Evolutionary conservation across 2,888 invertebrate species (phyloP).

Genomic region (Hypercompe scribonia): DNA sequence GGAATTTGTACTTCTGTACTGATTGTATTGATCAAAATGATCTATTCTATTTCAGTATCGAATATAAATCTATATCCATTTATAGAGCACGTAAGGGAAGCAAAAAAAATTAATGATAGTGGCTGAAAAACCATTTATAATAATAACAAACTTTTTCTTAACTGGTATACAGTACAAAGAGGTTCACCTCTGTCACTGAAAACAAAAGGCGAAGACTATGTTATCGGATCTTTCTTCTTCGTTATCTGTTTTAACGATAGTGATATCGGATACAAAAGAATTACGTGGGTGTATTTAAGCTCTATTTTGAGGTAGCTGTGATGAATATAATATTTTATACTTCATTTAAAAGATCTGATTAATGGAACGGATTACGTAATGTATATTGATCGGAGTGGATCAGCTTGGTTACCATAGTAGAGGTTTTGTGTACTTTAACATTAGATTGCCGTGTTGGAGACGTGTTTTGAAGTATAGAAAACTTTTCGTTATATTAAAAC

Average conservation of each 20-base stretch:
- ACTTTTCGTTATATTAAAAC: no score
- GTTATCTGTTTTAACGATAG: conserved; percentile 31
- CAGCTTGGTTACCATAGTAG: no score
- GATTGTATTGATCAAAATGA: background rate
- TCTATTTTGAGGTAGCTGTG: background rate
- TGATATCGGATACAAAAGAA: conserved; percentile 33
- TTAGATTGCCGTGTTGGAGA: no score
- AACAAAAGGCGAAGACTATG: conserved; percentile 36
- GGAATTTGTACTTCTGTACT: background rate
- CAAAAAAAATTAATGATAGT: background rate
- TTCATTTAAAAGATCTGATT: background rate
- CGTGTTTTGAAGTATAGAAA: no score
- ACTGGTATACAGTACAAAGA: conserved; percentile 33
- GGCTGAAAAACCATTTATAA: conserved; percentile 34
- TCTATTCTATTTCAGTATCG: background rate
- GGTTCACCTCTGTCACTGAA: conserved; percentile 27
- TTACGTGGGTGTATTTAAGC: background rate
- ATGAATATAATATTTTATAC: background rate
- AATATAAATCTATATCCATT: background rate
- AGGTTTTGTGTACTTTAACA: no score
- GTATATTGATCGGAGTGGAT: background rate
- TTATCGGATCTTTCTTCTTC: conserved; percentile 19
- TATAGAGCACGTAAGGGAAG: background rate
- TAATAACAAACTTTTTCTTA: conserved; percentile 32
- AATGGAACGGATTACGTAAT: background rate